Evolutionary conservation across 1,140 invertebrate genomes (phyloP).

Genomic region (Mamestra configurata): DNA sequence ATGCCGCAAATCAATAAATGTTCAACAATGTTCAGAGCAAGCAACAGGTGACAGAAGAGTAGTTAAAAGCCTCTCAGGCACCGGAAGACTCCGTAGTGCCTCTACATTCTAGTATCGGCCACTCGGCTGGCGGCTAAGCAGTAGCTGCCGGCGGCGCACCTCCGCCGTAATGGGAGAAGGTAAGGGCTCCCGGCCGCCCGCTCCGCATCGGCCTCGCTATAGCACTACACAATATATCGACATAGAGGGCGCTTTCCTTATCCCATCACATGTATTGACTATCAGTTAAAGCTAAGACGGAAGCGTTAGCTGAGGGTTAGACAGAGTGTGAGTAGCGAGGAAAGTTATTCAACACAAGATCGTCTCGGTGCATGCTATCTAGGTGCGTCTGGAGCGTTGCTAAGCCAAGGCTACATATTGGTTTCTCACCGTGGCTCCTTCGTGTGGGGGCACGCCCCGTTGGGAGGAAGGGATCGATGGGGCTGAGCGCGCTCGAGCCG

Average conservation of each 20-base stretch:
- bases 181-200: constrained; percentile 87
- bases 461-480: constrained; percentile 69
- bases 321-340: constrained; percentile 77
- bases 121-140: constrained; percentile 82
- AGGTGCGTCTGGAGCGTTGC: constrained; percentile 82
- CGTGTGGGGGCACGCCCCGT: constrained; percentile 77
- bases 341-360: constrained; percentile 79
- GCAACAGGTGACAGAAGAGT: constrained; percentile 77
- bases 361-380: constrained; percentile 74
- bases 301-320: constrained; percentile 83
- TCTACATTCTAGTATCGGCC: constrained; percentile 73
- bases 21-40: constrained; percentile 58
- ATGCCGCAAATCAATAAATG: constrained; percentile 64
- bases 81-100: constrained; percentile 73
- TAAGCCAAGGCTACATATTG: constrained; percentile 83
- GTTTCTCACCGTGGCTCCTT: constrained; percentile 85
- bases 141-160: constrained; percentile 83
- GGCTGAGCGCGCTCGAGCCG: constrained; percentile 70
- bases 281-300: constrained; percentile 76
- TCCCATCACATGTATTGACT: constrained; percentile 89
- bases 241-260: constrained; percentile 90
- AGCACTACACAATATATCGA: constrained; percentile 72
- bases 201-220: constrained; percentile 80
- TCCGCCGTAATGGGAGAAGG: constrained; percentile 90
- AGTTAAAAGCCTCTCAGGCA: constrained; percentile 82